Percentiles rank a stretch among this genome's conserved stretches.
These are phyloP conservation scores for Podargus strigoides DNA, from an alignment of 2,797 vertebrate species.

Conservation along the genomic window DNA sequence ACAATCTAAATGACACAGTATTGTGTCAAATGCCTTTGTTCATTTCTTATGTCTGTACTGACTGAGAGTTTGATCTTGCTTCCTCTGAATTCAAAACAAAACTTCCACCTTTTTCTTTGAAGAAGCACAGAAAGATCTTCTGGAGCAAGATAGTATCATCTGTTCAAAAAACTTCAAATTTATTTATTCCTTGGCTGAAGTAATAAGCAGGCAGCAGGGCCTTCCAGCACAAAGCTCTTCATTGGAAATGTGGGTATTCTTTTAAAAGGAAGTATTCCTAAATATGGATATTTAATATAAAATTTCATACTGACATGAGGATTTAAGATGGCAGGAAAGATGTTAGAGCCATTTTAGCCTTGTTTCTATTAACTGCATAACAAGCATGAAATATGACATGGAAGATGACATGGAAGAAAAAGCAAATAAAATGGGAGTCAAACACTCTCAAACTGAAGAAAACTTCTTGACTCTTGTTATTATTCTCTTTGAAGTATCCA, in stretches of 20 bases:
- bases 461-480: not conserved
- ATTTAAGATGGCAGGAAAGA: not conserved
- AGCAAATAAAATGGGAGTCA: not conserved
- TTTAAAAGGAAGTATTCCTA: not conserved
- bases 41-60: not conserved
- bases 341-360: not conserved
- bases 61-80: not conserved
- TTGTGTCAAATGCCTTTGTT: not conserved
- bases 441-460: slow-evolving; percentile 11
- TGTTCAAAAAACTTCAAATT: not conserved
- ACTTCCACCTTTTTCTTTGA: not conserved
- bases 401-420: not conserved
- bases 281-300: not conserved
- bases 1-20: not conserved
- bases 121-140: not conserved
- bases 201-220: not conserved
- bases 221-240: not conserved
- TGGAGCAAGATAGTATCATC: not conserved
- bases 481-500: not conserved
- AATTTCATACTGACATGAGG: not conserved
- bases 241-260: not conserved
- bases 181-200: not conserved
- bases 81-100: not conserved
- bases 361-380: not conserved
- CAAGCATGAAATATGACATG: not conserved